phyloP scores from a whole-genome alignment of 1,140 invertebrate species.

The Triops cancriformis region DNA sequence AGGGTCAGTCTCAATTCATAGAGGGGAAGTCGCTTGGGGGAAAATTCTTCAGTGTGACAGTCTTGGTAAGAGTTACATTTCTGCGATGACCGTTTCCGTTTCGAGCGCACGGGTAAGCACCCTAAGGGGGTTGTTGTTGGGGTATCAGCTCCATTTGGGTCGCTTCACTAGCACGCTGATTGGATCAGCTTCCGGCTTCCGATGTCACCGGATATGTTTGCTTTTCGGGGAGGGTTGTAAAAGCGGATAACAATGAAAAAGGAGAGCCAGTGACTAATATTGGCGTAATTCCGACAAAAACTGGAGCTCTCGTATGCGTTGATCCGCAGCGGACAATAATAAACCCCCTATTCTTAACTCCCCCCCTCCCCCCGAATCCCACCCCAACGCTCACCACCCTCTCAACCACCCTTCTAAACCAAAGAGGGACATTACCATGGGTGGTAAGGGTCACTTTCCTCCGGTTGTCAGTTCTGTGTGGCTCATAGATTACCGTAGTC shows the following conservation, averaged over 20 bases:
- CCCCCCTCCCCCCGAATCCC: background rate
- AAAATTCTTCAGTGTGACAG: too few relatives aligned
- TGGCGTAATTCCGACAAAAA: background rate
- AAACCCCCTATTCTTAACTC: background rate
- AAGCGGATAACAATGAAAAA: background rate
- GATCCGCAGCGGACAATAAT: background rate
- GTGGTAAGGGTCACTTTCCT: too few relatives aligned
- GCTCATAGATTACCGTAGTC: background rate
- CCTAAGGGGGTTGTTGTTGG: background rate
- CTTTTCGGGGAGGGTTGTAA: background rate
- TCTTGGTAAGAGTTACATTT: background rate
- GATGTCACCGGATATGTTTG: constrained; percentile 4
- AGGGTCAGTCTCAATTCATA: too few relatives aligned
- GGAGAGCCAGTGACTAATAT: background rate
- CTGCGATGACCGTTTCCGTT: constrained; percentile 5
- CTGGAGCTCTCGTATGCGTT: background rate
- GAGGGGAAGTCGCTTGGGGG: too few relatives aligned
- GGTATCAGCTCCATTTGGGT: background rate
- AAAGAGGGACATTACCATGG: too few relatives aligned
- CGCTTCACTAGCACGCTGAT: constrained; percentile 12
- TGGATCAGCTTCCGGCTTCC: constrained; percentile 4
- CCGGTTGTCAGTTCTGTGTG: background rate
- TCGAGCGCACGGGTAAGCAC: background rate
- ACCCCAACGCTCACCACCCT: background rate
- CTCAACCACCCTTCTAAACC: too few relatives aligned